Percentiles rank a stretch among this genome's conserved stretches.
phyloP scores from a whole-genome alignment of 2,888 invertebrate species.

The Melitaea athalia region DNA sequence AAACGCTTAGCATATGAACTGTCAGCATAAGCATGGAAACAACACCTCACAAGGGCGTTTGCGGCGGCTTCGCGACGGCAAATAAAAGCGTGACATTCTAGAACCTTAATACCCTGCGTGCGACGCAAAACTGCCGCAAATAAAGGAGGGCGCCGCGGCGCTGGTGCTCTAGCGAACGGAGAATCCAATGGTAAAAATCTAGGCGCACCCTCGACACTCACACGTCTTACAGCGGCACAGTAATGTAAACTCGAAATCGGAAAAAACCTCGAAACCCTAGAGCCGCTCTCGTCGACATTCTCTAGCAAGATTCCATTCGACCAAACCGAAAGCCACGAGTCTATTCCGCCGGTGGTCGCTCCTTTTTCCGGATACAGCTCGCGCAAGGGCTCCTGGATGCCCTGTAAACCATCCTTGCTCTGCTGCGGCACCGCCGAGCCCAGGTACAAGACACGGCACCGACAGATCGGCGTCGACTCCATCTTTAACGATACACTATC shows the following conservation, averaged over 20 bases:
- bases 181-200: slow-evolving; percentile 97
- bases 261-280: slow-evolving; percentile 96
- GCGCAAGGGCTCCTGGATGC: slow-evolving; percentile 97
- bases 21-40: slow-evolving; percentile 98
- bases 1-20: slow-evolving; percentile 94
- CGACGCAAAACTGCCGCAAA: slow-evolving; percentile 98
- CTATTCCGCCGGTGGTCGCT: slow-evolving; percentile 93
- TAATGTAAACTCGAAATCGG: slow-evolving; percentile 97
- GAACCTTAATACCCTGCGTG: slow-evolving; percentile 97
- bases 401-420: slow-evolving; percentile 98
- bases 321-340: slow-evolving; percentile 98
- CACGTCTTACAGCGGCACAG: slow-evolving; percentile 96
- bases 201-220: slow-evolving; percentile 88
- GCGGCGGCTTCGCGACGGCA: slow-evolving; percentile 98
- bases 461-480: slow-evolving; percentile 96
- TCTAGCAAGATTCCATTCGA: slow-evolving; percentile 97
- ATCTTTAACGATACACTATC: slow-evolving; percentile 75
- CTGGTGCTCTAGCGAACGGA: slow-evolving; percentile 95
- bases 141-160: slow-evolving; percentile 96
- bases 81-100: slow-evolving; percentile 99
- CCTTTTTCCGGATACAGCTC: slow-evolving; percentile 98
- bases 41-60: slow-evolving; percentile 97
- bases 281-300: slow-evolving; percentile 97
- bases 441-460: slow-evolving; percentile 97
- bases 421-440: slow-evolving; percentile 98